Base-by-base conservation (phyloP, 2,888 invertebrate genomes). In the Drosophila suboccidentalis region DNA sequence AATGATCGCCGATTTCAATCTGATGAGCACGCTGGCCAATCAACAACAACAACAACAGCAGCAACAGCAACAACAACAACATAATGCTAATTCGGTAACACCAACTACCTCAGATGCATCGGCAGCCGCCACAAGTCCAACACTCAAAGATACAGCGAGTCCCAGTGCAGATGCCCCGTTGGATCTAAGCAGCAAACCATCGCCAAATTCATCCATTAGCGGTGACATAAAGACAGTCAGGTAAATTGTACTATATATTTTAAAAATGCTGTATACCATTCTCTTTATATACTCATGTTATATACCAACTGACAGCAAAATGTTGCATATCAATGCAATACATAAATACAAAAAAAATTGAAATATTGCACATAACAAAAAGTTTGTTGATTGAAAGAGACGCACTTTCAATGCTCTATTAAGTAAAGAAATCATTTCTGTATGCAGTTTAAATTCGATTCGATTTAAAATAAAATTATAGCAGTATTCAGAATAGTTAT, bases 171-270 rank as follows among this genome's bases (percentile, higher is more conserved):
- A 93, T 90, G 91, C 90, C 68, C 97, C 97, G 19, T 94, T 97
- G 89, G 97, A 97, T 94, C 95, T 97, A 91, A 97, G 97, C 94
- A 96, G 96, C 91, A 97, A 95, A 94, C 96, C 94, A 90, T 95
- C 94, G 77, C 94, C 94, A 76, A 92, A 91, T 82, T 92, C 92
- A 90, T 91, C 91, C 85, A 90, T 91, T 67, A 91, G 91, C 85
- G 91, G 92, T 66, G 94, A 94, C 91, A 93, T 93, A 78, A 94
- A 96, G 93, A 93, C 96, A 95, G 95, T 94, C 94, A 96, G 96
- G 91, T 91, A 60, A 87, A 91, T 84, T 11, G 39, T 22, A 63
- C 32, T 10, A 4, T 58, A 36, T 9, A 10, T 9, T 26, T 8
- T 8, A 29, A 17, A 34, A 44, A 50, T 47, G 36, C 26, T 22